phyloP scores from a whole-genome alignment of 2,113 vertebrate species.

The Pheucticus melanocephalus region DNA sequence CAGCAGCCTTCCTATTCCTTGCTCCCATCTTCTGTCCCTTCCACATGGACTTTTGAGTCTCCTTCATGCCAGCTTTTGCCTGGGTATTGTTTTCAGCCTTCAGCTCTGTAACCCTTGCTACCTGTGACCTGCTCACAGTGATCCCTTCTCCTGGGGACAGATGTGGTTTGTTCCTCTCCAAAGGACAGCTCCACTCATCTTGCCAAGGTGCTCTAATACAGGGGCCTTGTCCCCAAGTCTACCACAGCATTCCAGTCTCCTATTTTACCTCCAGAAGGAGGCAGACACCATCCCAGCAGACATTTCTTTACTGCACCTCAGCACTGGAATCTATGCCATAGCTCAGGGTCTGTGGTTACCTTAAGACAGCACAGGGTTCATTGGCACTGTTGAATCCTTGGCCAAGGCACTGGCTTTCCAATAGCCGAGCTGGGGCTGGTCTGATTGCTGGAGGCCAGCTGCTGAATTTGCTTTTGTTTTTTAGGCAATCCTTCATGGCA shows the following conservation, averaged over 20 bases:
- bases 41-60: fast-evolving
- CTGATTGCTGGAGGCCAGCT: neutral
- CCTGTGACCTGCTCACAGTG: neutral
- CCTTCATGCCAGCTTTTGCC: fast-evolving
- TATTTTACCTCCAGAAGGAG: neutral
- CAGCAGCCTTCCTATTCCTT: neutral
- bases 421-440: neutral
- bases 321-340: neutral
- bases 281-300: neutral
- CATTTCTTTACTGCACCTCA: neutral
- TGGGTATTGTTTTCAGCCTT: neutral
- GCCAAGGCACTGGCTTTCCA: neutral
- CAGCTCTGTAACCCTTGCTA: neutral
- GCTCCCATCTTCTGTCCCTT: neutral
- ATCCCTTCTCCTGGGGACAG: too few relatives aligned
- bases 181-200: neutral
- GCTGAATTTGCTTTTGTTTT: conserved; percentile 11
- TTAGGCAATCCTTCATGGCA: conserved; percentile 82
- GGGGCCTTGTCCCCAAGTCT: fast-evolving
- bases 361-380: neutral
- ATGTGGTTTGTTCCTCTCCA: neutral
- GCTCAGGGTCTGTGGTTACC: neutral
- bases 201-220: neutral
- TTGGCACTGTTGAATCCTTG: neutral
- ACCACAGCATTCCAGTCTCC: neutral